phyloP scores from a whole-genome alignment of 1,140 invertebrate genomes.

The Heterodera schachtii region DNA sequence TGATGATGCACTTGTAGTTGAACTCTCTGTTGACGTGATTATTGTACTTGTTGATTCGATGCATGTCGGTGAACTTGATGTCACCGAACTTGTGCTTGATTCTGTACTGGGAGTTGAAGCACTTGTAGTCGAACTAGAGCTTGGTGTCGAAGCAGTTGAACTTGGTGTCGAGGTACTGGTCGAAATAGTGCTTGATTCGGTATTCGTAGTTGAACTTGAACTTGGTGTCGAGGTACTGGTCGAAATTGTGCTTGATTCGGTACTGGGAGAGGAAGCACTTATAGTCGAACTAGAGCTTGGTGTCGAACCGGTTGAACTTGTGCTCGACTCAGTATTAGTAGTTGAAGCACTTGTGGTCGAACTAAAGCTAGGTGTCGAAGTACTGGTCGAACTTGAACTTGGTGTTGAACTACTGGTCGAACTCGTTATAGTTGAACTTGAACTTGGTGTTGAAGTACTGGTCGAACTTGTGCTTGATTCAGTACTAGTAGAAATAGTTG shows the following conservation, averaged over 20 bases:
- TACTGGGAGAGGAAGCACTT: background rate
- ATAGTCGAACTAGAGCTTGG: background rate
- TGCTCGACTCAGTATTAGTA: background rate
- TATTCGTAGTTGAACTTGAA: background rate
- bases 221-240: background rate
- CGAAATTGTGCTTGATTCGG: background rate
- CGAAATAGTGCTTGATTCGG: background rate
- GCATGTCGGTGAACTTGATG: background rate
- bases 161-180: background rate
- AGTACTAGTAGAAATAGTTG: too few species aligned
- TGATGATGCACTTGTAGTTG: background rate
- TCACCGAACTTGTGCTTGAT: background rate
- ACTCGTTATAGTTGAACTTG: slow-evolving; percentile 6
- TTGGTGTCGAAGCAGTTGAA: background rate
- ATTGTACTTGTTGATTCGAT: background rate
- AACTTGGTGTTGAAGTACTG: background rate
- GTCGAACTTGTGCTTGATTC: background rate
- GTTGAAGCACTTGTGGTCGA: background rate
- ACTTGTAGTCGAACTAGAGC: background rate
- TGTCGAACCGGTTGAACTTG: background rate
- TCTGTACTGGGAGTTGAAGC: background rate
- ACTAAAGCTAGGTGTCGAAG: background rate
- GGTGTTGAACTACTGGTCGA: slow-evolving; percentile 11
- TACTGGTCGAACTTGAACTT: background rate
- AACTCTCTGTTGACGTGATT: background rate